Evolutionary conservation across 2,113 vertebrate species (phyloP).

Genomic region (Sula dactylatra): DNA sequence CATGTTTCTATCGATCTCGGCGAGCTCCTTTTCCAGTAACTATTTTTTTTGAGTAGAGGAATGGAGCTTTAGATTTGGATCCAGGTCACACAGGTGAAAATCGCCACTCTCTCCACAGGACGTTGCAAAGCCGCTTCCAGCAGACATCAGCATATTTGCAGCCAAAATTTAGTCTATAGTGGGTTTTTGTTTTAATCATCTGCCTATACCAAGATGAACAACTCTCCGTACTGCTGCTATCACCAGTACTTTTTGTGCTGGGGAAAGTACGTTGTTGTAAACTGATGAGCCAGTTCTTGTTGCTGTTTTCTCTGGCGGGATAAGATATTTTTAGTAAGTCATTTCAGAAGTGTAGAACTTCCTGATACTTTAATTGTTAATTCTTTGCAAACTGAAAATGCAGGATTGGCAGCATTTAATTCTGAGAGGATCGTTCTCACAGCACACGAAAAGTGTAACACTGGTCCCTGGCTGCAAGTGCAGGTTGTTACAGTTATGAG

Average conservation of each 20-base stretch:
- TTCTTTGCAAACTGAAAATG: not conserved
- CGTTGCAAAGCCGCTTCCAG: not conserved
- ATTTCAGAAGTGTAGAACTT: not conserved
- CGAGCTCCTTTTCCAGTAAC: not conserved
- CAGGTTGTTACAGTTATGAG: not conserved
- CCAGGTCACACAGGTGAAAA: not conserved
- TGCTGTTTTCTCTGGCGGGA: not conserved
- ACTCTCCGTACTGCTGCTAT: not conserved
- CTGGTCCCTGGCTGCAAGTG: not conserved
- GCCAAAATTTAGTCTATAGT: not conserved
- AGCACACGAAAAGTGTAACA: not conserved
- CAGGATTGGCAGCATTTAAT: not conserved
- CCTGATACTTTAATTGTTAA: not conserved
- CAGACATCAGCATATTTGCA: not conserved
- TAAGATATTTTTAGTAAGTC: constrained; percentile 1
- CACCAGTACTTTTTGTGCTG: not conserved
- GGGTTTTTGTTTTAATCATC: not conserved
- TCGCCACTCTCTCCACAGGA: not conserved
- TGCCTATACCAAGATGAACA: not conserved
- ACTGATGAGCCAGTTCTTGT: not conserved
- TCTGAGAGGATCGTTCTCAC: not conserved
- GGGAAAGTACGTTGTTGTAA: not conserved
- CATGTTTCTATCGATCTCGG: not conserved
- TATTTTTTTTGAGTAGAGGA: not conserved
- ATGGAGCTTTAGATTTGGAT: not conserved